Conservation (phyloP, 2,113 vertebrate genomes). For the Oryzias melastigma region DNA sequence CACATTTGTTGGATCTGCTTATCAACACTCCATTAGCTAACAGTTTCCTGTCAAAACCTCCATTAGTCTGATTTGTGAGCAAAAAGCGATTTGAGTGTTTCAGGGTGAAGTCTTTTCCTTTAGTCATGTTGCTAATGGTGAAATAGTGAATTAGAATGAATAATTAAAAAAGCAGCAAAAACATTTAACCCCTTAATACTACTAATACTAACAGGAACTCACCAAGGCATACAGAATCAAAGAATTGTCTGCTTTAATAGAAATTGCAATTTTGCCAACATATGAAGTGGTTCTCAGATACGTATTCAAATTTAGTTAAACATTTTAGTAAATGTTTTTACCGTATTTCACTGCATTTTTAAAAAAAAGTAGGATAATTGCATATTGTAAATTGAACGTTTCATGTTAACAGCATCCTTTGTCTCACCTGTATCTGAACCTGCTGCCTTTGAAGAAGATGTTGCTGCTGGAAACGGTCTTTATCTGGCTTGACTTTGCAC, state of each 20-base stretch:
- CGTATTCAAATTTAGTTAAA: too few relatives aligned
- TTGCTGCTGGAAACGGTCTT: constrained; percentile 97
- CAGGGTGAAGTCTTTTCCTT: constrained; percentile 20
- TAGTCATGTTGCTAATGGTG: constrained; percentile 20
- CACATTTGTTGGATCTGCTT: not conserved
- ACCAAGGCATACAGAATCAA: too few relatives aligned
- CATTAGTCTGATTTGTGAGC: constrained; percentile 26
- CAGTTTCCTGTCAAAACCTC: constrained; percentile 22
- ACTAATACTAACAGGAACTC: not conserved
- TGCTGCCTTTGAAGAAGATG: constrained; percentile 98
- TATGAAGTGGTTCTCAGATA: too few relatives aligned
- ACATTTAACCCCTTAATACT: not conserved
- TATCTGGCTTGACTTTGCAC: constrained; percentile 98
- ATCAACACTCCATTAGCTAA: constrained; percentile 6
- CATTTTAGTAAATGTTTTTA: too few relatives aligned
- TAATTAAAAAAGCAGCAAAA: constrained; percentile 15
- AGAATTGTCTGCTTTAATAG: too few relatives aligned
- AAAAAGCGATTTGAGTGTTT: constrained; percentile 13
- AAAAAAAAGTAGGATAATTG: too few relatives aligned
- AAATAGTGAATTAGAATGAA: constrained; percentile 29
- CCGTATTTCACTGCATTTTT: too few relatives aligned
- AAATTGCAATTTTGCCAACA: too few relatives aligned
- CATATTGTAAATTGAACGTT: too few relatives aligned
- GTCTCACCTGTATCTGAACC: constrained; percentile 93
- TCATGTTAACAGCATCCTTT: not conserved